Conservation (phyloP, 2,113 vertebrate genomes). For the Pseudolaguvia tuberculata region DNA sequence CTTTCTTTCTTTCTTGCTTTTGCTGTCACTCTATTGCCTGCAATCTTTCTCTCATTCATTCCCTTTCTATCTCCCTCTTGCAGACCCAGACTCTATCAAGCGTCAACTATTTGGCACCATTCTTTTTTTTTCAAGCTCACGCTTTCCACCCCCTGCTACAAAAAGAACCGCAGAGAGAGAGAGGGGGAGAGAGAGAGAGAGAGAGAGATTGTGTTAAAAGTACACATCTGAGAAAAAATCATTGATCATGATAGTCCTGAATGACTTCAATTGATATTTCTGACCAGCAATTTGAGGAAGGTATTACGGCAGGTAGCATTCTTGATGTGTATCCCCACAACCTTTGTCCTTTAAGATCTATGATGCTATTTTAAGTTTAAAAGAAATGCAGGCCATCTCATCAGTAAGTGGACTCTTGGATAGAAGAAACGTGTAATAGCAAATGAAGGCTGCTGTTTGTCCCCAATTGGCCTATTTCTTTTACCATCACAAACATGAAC, state of each 20-base stretch:
- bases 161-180: conserved; percentile 18
- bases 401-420: neutral
- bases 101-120: conserved; percentile 17
- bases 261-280: conserved; percentile 52
- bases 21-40: conserved; percentile 21
- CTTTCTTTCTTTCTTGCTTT: conserved; percentile 12
- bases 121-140: conserved; percentile 1
- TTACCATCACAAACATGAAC: conserved; percentile 43
- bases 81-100: conserved; percentile 18
- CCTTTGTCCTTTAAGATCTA: conserved; percentile 31
- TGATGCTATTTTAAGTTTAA: conserved; percentile 30
- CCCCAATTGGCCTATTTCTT: conserved; percentile 35
- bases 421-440: conserved; percentile 27
- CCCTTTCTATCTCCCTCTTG: conserved; percentile 21
- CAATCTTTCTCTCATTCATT: conserved; percentile 28
- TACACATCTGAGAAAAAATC: conserved; percentile 10
- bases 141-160: conserved; percentile 8
- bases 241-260: conserved; percentile 25
- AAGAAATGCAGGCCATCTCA: conserved; percentile 38
- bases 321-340: conserved; percentile 31
- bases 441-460: conserved; percentile 42
- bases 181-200: conserved; percentile 1
- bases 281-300: conserved; percentile 50
- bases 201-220: conserved; percentile 9
- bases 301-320: conserved; percentile 46